Base-by-base conservation (phyloP, 2,113 vertebrate species). In the Diadophis punctatus region DNA sequence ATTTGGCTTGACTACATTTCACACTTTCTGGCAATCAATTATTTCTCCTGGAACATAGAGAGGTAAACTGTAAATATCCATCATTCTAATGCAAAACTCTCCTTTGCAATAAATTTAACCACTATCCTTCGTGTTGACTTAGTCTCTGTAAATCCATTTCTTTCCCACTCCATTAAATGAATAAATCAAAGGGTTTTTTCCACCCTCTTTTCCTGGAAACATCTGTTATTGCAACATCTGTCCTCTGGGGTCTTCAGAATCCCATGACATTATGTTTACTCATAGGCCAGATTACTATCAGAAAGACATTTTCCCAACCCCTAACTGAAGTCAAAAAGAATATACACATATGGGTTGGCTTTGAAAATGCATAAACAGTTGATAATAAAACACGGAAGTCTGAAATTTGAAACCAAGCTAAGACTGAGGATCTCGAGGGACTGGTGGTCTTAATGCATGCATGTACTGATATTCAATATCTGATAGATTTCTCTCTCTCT, bases 141-240 rank as follows among this genome's bases (percentile, higher is more conserved):
- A 0, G 91, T 91, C 56, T 94, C 94, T 8, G 16, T 0, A 0
- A 93, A 95, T 95, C 95, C 92, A 91, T 94, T 96, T 96, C 95
- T 97, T 98, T 97, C 97, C 97, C 97, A 98, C 96, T 95, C 96
- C 97, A 97, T 97, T 97, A 97, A 98, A 97, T 97, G 97, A 97
- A 98, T 98, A 98, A 98, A 98, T 97, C 97, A 89, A 95, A 95
- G 95, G 1, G 93, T 87, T 96, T 51, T 68, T 52, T 55, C 86
- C 14, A 2, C 12, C 23, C 25, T 52, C 56, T 92, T 95, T 96
- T 95, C 96, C 97, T 96, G 91, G 93, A 96, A 90, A 90, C 49
- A 2, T 95, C 94, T 63, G 0, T 94, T 96, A 95, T 98, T 97
- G 96, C 97, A 96, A 97, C 97, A 97, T 97, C 96, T 94, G 96